Percentiles rank a stretch among this genome's conserved stretches.
These are phyloP conservation scores for Lysandra bellargus DNA, from an alignment of 2,888 invertebrate genomes.

Conservation along the genomic window DNA sequence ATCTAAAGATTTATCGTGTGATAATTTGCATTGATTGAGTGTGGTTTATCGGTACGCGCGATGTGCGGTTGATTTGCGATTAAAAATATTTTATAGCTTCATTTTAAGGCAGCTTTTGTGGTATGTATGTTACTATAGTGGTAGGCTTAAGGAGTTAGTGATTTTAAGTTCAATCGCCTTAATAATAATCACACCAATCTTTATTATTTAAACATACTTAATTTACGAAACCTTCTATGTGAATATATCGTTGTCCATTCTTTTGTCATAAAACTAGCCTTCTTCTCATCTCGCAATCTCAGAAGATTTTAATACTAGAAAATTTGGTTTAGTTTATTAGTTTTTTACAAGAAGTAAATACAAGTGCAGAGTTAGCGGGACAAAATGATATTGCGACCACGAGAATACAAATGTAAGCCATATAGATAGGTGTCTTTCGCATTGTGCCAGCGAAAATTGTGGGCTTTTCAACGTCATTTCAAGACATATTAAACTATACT, in stretches of 20 bases:
- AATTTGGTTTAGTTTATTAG: too few species aligned
- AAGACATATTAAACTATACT: not conserved
- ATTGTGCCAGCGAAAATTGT: not conserved
- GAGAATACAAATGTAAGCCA: not conserved
- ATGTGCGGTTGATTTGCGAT: not conserved
- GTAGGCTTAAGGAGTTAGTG: too few species aligned
- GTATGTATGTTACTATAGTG: too few species aligned
- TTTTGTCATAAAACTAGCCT: too few species aligned
- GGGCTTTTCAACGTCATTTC: slow-evolving; percentile 3
- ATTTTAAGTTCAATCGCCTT: too few species aligned
- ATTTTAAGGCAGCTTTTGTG: too few species aligned
- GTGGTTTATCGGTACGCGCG: not conserved
- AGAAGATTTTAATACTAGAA: not conserved
- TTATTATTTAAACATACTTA: too few species aligned
- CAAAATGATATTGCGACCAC: not conserved
- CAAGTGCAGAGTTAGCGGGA: not conserved
- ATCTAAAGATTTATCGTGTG: slow-evolving; percentile 25
- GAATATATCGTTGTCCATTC: too few species aligned
- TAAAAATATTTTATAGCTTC: not conserved
- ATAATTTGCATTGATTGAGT: slow-evolving; percentile 31
- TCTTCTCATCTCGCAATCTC: too few species aligned
- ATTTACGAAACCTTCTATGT: too few species aligned
- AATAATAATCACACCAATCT: too few species aligned
- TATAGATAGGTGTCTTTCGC: not conserved
- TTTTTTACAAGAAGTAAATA: not conserved